A percentile compares a stretch with the other conserved stretches of the same genome.
phyloP scores from a whole-genome alignment of 2,888 invertebrate species.

The Coelopa pilipes region DNA sequence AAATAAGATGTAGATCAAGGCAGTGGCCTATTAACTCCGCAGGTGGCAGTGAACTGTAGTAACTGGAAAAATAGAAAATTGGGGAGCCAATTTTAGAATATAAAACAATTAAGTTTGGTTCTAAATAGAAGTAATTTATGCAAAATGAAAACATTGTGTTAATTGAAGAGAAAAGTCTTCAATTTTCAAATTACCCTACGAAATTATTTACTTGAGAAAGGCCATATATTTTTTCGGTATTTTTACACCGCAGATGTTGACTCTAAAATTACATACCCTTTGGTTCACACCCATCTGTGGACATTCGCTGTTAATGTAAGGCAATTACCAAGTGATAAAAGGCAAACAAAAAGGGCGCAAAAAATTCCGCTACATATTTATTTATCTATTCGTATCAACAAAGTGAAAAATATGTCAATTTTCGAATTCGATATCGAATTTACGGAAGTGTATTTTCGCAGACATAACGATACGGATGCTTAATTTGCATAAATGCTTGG shows the following conservation, averaged over 20 bases:
- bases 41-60: too few species aligned
- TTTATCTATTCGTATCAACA: not conserved
- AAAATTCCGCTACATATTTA: constrained; percentile 27
- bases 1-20: too few species aligned
- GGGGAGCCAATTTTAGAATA: not conserved
- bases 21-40: too few species aligned
- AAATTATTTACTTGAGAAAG: not conserved
- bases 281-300: not conserved
- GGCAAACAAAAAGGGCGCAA: constrained; percentile 13
- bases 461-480: not conserved
- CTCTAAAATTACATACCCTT: not conserved
- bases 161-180: too few species aligned
- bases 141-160: too few species aligned
- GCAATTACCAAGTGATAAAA: not conserved
- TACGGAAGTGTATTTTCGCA: constrained; percentile 1
- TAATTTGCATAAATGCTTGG: constrained; percentile 10
- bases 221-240: not conserved
- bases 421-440: constrained; percentile 2
- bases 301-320: not conserved
- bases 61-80: too few species aligned
- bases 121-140: too few species aligned
- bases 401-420: constrained; percentile 10
- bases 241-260: not conserved
- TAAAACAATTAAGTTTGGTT: too few species aligned
- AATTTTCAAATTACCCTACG: too few species aligned